Base-by-base conservation (phyloP, 1,140 invertebrate genomes). In the Macrostomum lignano region DNA sequence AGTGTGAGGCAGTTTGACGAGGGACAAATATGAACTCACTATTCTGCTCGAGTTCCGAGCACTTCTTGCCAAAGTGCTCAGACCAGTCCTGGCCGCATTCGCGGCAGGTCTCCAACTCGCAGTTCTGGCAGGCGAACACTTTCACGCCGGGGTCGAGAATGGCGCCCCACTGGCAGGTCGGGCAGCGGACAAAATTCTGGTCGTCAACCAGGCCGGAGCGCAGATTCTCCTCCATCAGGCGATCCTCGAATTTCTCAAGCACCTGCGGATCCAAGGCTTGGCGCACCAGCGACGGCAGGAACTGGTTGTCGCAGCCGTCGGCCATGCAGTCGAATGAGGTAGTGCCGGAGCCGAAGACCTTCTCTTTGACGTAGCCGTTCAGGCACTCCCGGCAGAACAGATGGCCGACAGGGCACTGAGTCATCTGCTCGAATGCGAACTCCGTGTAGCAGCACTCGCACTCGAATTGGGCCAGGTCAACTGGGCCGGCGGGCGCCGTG, bases 401-500 rank as follows among this genome's bases (percentile, higher is more conserved):
- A 38, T 51, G 49, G 1, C 49, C 46, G 7, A 49, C 49, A 36
- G 40, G 45, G 37, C 49, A 51, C 38, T 51, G 49, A 2, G 48
- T 43, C 42, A 51, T 45, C 5, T 37, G 36, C 20, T 48, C 49
- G 40, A 51, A 47, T 6, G 42, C 34, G 20, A 37, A 39, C 22
- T 49, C 46, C 3, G 38, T 38, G 34, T 42, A 51, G 31, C 49
- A 51, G 30, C 49, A 51, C 2, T 42, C 44, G 44, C 49, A 51
- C 36, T 51, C 49, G n/a, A 51, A n/a, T n/a, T n/a, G n/a, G n/a
- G n/a, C n/a, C n/a, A n/a, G n/a, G n/a, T n/a, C n/a, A n/a, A n/a
- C n/a, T n/a, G n/a, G n/a, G n/a, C n/a, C n/a, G n/a, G n/a, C n/a
- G n/a, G n/a, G n/a, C n/a, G n/a, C n/a, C n/a, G n/a, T n/a, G n/a